Evolutionary conservation across 1,140 invertebrate genomes (phyloP), one percentile per base, ranked within the genome.

Genomic region (Spodoptera frugiperda): DNA sequence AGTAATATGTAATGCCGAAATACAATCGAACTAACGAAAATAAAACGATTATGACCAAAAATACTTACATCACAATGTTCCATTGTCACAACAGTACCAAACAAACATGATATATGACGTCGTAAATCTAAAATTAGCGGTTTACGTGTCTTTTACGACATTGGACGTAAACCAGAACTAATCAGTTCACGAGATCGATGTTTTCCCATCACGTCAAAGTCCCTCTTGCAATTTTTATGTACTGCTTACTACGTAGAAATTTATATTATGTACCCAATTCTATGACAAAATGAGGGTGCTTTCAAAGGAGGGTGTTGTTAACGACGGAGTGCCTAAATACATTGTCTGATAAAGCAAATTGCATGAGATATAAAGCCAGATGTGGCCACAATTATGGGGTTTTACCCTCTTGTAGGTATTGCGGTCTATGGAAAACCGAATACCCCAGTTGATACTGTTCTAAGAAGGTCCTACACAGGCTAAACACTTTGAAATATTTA

Each of bases 91-190:
- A 88, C 84, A 83, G 74, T 54, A 71, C 75, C 81, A 89, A 91
- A 91, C 89, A 90, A 76, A 81, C 76, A 78, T 90, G 82, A 92
- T 92, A 89, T 92, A 92, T 78, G 84, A 80, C 76, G 77, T 84
- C 88, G 87, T 92, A 92, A 92, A 92, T 91, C 85, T 88, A 83
- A 84, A 89, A 92, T 91, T 92, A 91, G 90, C 79, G 83, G 73
- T 88, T 88, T 82, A 90, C 77, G 87, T 67, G 76, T 57, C 65
- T 90, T 91, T 91, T 92, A 92, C 82, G 85, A 79, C 63, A 48
- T 75, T 79, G 82, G 81, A 81, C 84, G 84, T 90, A 89, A 90
- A 89, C 81, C 85, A 78, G 80, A 90, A 91, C 91, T 91, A 92
- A 92, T 91, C 89, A 90, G 86, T 82, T 82, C 78, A 78, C 55